Evolutionary conservation across 2,888 invertebrate genomes (phyloP), one percentile per base, ranked within the genome.

Genomic region (Rosalia funebris): DNA sequence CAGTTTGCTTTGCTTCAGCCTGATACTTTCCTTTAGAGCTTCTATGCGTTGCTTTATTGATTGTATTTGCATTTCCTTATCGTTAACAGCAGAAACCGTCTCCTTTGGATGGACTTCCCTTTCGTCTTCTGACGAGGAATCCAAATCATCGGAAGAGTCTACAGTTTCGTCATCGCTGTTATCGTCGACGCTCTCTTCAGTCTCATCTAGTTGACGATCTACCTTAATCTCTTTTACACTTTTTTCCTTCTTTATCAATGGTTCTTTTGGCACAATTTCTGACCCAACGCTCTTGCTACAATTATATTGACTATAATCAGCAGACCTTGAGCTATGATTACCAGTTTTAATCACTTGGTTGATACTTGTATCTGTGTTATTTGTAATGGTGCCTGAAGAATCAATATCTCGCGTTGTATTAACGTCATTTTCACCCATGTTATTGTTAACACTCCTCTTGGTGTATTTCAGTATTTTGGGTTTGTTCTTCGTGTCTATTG

Each of bases 41-140:
- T 77, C 71, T 31, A 82, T 81, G 1, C 81, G 71, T 39, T 81
- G 79, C 69, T 80, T 77, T 9, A 82, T 78, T 1, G 79, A 73
- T 12, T 75, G 73, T n/a, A 56, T 44, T 63, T 60, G 59, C 0
- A 53, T 20, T 39, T 65, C 58, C 9, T 44, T 52, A 45, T 71
- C 69, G 10, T 42, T 60, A n/a, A 69, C 63, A 37, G 65, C 65
- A 9, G 60, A 44, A 54, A 67, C 54, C 46, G 64, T 67, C 7
- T 63, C 47, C 16, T 50, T 39, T 5, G 34, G 42, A 60, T 37
- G 34, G 55, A 41, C 39, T 48, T 62, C 62, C 10, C 68, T 65
- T 58, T 66, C 67, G 7, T 50, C 54, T 16, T 56, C 59, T 2
- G 61, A 60, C 11, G 61, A 66, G n/a, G 55, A 56, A 2, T 60